Evolutionary conservation across 2,113 vertebrate genomes (phyloP), one percentile per base, ranked within the genome.

Genomic region (Phalacrocorax aristotelis): DNA sequence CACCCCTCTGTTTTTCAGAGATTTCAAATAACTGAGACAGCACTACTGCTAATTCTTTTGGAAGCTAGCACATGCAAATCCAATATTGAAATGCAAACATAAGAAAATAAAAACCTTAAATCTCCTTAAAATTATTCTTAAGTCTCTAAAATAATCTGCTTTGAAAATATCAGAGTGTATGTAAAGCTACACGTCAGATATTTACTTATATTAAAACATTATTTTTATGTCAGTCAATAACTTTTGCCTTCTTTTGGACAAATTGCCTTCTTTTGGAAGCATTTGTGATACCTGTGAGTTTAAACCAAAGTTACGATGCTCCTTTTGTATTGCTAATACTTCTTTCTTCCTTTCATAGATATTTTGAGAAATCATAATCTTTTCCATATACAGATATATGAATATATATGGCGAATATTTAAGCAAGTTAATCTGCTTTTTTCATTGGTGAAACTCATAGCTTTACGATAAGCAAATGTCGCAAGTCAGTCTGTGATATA

Each of bases 21-120:
- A 27, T 69, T 44, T 70, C 72, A 38, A 5, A 17, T 7, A 18
- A 19, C 49, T 11, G 7, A 15, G 44, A 15, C 0, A 1, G 40
- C 64, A 32, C 6, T 40, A 6, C 26, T 82, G 72, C 40, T 64
- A 11, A 48, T 52, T 58, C n/a, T 76, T 61, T 0, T 13, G 40
- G 58, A n/a, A 48, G 32, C 27, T n/a, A 66, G 27, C 21, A 6
- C 0, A 36, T 11, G 51, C 55, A 71, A n/a, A 44, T 34, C 57
- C 70, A 61, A 66, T 5, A 10, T 15, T 51, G 72, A 40, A 55
- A 42, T 2, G 5, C 26, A 18, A 20, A 23, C 17, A 3, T 5
- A 64, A 75, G 61, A 21, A 51, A 94, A 69, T 7, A 34, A 57
- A 84, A 3, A 30, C 44, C 58, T 65, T 52, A 1, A 20, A 66